A percentile compares a stretch with the other conserved stretches of the same genome.
Evolutionary conservation across 2,888 invertebrate genomes (phyloP).

Genomic region (Tachina fera): DNA sequence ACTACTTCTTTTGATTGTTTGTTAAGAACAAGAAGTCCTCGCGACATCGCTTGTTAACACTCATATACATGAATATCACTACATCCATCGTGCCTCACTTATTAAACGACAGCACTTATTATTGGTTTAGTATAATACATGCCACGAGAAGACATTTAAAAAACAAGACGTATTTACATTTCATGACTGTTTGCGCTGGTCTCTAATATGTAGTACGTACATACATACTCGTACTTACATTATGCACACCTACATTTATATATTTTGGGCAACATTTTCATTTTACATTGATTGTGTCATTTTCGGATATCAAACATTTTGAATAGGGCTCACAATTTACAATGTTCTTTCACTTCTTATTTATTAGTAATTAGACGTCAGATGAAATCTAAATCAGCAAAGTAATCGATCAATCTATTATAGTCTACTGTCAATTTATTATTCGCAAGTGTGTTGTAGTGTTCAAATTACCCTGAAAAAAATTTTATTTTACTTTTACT

Average conservation of each 20-base stretch:
- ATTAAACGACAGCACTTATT: no score
- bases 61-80: no score
- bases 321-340: not conserved
- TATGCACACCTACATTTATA: not conserved
- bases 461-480: no score
- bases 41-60: no score
- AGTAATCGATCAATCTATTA: constrained; percentile 77
- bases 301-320: not conserved
- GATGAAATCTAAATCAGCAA: constrained; percentile 70
- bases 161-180: no score
- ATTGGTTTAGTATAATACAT: no score
- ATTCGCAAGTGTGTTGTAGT: not conserved
- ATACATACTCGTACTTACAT: constrained; percentile 4
- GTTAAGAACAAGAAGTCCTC: no score
- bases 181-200: no score
- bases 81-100: no score
- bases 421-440: constrained; percentile 18
- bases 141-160: no score
- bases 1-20: no score
- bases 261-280: not conserved
- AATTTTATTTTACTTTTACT: no score
- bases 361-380: constrained; percentile 52
- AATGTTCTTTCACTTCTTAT: not conserved
- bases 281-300: not conserved
- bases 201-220: constrained; percentile 7